A percentile compares a stretch with the other conserved stretches of the same genome.
Conservation (phyloP, 2,888 invertebrate genomes). For the Amphimallon solstitiale region DNA sequence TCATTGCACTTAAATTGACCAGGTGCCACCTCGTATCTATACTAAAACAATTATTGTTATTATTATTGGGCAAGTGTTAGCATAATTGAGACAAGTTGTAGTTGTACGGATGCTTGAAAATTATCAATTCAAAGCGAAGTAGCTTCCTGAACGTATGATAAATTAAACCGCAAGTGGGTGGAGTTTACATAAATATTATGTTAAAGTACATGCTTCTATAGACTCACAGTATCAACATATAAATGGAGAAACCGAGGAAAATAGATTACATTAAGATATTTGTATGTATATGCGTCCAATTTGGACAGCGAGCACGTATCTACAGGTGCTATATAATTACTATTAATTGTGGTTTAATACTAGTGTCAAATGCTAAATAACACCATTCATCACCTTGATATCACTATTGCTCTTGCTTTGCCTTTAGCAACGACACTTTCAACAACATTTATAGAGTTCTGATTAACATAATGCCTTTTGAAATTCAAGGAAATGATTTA, state of each 20-base stretch:
- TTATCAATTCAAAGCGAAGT: constrained; percentile 47
- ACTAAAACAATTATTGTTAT: constrained; percentile 26
- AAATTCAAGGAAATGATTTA: no score
- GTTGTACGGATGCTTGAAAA: constrained; percentile 28
- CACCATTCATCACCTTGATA: no score
- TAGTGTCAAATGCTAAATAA: background rate
- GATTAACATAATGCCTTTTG: no score
- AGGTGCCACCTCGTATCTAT: constrained; percentile 16
- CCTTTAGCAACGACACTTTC: no score
- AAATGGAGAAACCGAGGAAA: constrained; percentile 1
- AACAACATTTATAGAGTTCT: no score
- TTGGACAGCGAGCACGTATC: background rate
- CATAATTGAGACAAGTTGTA: constrained; percentile 14
- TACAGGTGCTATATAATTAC: constrained; percentile 3
- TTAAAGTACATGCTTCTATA: background rate
- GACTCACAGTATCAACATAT: background rate
- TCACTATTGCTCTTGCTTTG: no score
- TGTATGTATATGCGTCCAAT: background rate
- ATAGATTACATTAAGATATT: background rate
- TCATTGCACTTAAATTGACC: constrained; percentile 29
- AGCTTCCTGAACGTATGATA: constrained; percentile 45
- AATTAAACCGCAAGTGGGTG: constrained; percentile 47
- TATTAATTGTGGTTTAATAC: background rate
- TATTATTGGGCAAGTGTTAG: constrained; percentile 26
- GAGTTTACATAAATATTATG: constrained; percentile 20